Conservation (phyloP, 37 sponge, comb jelly and placozoan genomes). For the Sycon ciliatum region DNA sequence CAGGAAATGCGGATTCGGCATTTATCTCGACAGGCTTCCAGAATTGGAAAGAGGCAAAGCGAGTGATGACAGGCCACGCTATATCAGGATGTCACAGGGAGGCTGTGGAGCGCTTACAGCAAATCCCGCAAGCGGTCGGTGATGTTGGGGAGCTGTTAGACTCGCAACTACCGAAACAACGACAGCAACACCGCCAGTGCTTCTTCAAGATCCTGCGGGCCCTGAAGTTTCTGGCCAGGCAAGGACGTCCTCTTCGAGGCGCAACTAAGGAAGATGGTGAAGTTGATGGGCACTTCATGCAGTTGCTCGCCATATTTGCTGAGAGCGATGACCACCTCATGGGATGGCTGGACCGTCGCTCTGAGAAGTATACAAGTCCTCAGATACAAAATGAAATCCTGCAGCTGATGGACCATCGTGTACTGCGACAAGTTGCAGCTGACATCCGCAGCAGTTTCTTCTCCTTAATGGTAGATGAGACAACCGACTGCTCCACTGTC, state of each 20-base stretch:
- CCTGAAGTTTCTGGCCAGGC: slow-evolving; percentile 24
- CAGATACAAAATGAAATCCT: slow-evolving; percentile 30
- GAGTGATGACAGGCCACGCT: neutral
- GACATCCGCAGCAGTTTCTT: neutral
- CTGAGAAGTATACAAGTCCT: slow-evolving; percentile 24
- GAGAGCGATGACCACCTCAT: slow-evolving; percentile 22
- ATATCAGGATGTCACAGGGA: neutral
- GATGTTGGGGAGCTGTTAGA: too few relatives aligned
- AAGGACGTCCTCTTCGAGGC: slow-evolving; percentile 27
- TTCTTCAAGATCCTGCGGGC: slow-evolving; percentile 9
- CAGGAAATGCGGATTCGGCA: too few relatives aligned
- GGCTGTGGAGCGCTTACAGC: neutral
- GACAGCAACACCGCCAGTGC: neutral
- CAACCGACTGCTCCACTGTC: slow-evolving; percentile 34
- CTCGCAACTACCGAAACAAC: too few relatives aligned
- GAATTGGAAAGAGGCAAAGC: neutral
- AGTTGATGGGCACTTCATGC: slow-evolving; percentile 14
- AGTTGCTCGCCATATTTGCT: slow-evolving; percentile 14
- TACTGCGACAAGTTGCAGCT: neutral
- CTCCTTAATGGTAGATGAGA: slow-evolving; percentile 46
- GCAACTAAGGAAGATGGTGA: slow-evolving; percentile 35
- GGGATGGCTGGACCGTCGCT: slow-evolving; percentile 16
- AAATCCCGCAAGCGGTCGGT: too few relatives aligned
- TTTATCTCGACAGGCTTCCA: neutral
- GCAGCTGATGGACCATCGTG: slow-evolving; percentile 12